A percentile compares a stretch with the other conserved stretches of the same genome.
phyloP scores from a whole-genome alignment of 2,113 vertebrate species.

The Alouatta palliata region DNA sequence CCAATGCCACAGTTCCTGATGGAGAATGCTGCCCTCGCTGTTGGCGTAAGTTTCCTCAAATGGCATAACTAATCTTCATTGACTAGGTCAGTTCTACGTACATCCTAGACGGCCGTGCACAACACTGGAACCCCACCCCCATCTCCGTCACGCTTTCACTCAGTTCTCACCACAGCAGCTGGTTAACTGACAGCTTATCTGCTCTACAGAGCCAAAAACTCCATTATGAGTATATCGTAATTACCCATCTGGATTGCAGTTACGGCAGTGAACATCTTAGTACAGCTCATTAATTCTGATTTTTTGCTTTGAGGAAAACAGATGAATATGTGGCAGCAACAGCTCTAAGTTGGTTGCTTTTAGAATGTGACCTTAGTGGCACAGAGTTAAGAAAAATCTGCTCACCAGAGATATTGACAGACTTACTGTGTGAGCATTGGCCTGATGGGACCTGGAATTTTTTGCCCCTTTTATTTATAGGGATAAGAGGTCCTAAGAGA shows the following conservation, averaged over 20 bases:
- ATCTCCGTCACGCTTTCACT: background rate
- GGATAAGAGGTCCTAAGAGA: background rate
- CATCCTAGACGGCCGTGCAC: background rate
- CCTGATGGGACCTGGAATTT: background rate
- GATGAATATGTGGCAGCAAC: background rate
- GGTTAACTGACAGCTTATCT: background rate
- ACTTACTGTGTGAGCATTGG: background rate
- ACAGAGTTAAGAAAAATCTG: background rate
- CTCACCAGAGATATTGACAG: background rate
- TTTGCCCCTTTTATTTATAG: background rate
- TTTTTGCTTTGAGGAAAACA: background rate
- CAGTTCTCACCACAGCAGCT: background rate
- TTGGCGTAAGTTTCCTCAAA: slow-evolving; percentile 89
- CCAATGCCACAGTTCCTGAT: slow-evolving; percentile 95
- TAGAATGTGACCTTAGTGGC: background rate
- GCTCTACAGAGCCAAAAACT: background rate
- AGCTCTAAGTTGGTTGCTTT: background rate
- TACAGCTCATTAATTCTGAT: background rate
- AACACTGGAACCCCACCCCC: background rate
- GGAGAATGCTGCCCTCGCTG: slow-evolving; percentile 98
- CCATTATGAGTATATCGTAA: background rate
- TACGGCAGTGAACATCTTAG: background rate
- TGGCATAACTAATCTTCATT: background rate
- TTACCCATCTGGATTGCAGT: background rate
- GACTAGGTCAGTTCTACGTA: background rate